Evolutionary conservation across 2,797 vertebrate genomes (phyloP), one percentile per base, ranked within the genome.

Genomic region (Bovichtus variegatus): DNA sequence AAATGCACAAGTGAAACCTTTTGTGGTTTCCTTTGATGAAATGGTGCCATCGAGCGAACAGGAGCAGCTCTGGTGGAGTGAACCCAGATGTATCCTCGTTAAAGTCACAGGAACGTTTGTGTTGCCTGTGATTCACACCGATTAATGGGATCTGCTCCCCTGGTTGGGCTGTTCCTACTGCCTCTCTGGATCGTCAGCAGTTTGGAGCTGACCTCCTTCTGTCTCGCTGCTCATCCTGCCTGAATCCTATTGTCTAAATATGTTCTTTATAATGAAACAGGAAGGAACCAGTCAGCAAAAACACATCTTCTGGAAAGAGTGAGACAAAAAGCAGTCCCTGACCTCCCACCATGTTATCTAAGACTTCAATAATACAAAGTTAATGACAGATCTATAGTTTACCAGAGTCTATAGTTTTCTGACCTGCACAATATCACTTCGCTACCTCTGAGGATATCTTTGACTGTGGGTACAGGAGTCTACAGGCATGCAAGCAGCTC

Each of bases 281-380:
- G 71, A 57, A 68, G 78, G 74, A 81, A 78, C 31, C 72, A 11
- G 79, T 91, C 90, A 91, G 90, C 90, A 75, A 21, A 95, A 94
- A 86, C 40, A 18, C 18, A 40, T 78, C 79, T 90, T 86, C 79
- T 84, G 82, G 83, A 87, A 88, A 81, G 57, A 53, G 43, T 27
- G 46, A 51, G 82, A 87, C 40, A 74, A 47, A 81, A 71, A 78
- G 36, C 55, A 74, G 78, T 51, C 69, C 80, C 36, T 83, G 87
- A 90, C 83, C 88, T 60, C 19, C 54, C 47, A 4, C 46, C 18
- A 10, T 27, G 59, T 83, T 60, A 27, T 76, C 40, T 13, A 34
- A 23, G 36, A 51, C 19, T n/a, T 8, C 53, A 76, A 47, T 64
- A 57, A 83, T 80, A 40, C 55, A 62, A 44, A 50, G 49, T 1